Percentiles rank a stretch among this genome's conserved stretches.
Conservation (phyloP, 2,888 invertebrate genomes). For the Drosophila pseudotalamancana region DNA sequence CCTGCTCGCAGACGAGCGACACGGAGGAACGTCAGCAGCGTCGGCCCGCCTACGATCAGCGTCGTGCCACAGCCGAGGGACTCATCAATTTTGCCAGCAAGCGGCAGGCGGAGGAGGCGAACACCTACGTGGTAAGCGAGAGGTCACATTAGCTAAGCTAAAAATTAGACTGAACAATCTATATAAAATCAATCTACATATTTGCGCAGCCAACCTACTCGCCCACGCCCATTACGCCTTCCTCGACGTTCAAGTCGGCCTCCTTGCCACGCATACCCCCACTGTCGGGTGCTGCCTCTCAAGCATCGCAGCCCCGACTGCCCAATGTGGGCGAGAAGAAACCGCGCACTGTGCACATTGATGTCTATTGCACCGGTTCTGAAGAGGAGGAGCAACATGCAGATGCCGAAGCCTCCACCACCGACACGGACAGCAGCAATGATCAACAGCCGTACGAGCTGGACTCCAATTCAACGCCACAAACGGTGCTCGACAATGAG, state of each 20-base stretch:
- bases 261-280: constrained; percentile 80
- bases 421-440: constrained; percentile 57
- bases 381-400: constrained; percentile 84
- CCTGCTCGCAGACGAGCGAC: constrained; percentile 84
- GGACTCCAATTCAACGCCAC: constrained; percentile 86
- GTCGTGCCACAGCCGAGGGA: constrained; percentile 78
- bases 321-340: constrained; percentile 81
- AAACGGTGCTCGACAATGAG: constrained; percentile 88
- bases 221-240: constrained; percentile 60
- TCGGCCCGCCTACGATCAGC: constrained; percentile 76
- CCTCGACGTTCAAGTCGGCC: constrained; percentile 81
- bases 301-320: constrained; percentile 13
- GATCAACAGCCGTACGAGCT: constrained; percentile 66
- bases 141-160: neutral
- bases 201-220: constrained; percentile 65
- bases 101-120: constrained; percentile 81
- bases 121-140: constrained; percentile 81
- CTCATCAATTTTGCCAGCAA: constrained; percentile 63
- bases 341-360: constrained; percentile 89
- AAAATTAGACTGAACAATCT: neutral
- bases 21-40: constrained; percentile 81
- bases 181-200: neutral
- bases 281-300: constrained; percentile 36
- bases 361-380: constrained; percentile 90
- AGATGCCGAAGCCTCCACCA: constrained; percentile 76